A percentile compares a stretch with the other conserved stretches of the same genome.
Evolutionary conservation across 2,797 vertebrate species (phyloP).

Genomic region (Myotis findleyi): DNA sequence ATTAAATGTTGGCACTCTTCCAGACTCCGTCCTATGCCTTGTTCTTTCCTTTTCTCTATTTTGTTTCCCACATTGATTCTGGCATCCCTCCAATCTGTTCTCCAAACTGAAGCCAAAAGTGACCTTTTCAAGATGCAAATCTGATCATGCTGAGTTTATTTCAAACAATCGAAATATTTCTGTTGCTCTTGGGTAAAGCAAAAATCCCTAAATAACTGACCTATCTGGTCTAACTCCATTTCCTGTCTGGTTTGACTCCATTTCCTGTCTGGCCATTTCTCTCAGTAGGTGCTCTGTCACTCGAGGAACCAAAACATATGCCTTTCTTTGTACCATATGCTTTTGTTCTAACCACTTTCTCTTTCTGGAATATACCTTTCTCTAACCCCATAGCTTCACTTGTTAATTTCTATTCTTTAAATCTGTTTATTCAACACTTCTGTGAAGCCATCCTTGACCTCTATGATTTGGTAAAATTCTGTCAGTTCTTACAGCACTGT

Average conservation of each 20-base stretch:
- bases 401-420: background rate
- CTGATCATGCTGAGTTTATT: background rate
- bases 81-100: background rate
- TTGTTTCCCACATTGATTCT: constrained; percentile 8
- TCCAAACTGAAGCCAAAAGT: background rate
- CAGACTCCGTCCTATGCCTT: background rate
- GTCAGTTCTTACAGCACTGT: background rate
- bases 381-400: background rate
- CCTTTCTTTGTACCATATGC: fast-evolving
- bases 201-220: background rate
- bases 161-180: background rate
- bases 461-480: constrained; percentile 21
- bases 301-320: background rate
- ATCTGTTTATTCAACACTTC: background rate
- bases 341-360: background rate
- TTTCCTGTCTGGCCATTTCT: background rate
- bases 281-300: background rate
- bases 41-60: background rate
- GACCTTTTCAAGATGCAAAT: constrained; percentile 62
- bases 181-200: background rate
- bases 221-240: background rate
- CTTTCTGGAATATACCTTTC: background rate
- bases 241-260: background rate
- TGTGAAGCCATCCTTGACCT: background rate
- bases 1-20: background rate